These are phyloP conservation scores for Hippocampus kuda DNA, from an alignment of 2,797 vertebrate genomes.

Conservation along the genomic window DNA sequence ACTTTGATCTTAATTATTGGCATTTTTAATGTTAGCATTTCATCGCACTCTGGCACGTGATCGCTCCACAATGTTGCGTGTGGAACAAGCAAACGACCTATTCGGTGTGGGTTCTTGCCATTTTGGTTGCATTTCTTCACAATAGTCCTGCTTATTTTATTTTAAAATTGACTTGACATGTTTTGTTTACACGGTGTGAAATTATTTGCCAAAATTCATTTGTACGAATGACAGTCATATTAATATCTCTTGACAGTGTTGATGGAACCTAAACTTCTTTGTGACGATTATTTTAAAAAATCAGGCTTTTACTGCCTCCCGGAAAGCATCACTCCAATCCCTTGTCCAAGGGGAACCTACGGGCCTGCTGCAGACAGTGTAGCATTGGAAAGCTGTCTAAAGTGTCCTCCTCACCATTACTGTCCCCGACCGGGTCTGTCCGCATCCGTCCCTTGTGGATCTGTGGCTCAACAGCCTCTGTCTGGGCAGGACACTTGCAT, in stretches of 20 bases:
- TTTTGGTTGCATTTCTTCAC: no score
- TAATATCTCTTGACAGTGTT: not conserved
- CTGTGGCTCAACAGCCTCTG: conserved; percentile 67
- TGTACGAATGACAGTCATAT: not conserved
- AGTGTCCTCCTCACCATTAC: conserved; percentile 75
- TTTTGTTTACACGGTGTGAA: no score
- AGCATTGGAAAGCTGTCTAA: conserved; percentile 53
- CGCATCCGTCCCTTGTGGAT: conserved; percentile 71
- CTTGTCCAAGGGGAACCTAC: conserved; percentile 77
- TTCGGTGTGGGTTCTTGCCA: no score
- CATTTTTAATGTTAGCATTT: no score
- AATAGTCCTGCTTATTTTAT: no score
- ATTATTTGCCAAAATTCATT: no score
- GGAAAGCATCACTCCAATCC: conserved; percentile 38
- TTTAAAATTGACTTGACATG: no score
- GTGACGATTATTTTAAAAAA: not conserved
- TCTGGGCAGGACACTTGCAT: conserved; percentile 69
- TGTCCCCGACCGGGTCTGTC: conserved; percentile 64
- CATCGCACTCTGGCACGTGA: no score
- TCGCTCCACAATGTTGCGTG: no score
- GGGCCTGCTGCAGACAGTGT: conserved; percentile 39
- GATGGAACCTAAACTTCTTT: not conserved
- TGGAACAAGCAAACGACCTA: no score
- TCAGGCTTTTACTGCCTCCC: conserved; percentile 73
- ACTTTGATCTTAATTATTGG: no score